Percentiles rank a stretch among this genome's conserved stretches.
Conservation (phyloP, 2,113 vertebrate genomes). For the Rhea americana region DNA sequence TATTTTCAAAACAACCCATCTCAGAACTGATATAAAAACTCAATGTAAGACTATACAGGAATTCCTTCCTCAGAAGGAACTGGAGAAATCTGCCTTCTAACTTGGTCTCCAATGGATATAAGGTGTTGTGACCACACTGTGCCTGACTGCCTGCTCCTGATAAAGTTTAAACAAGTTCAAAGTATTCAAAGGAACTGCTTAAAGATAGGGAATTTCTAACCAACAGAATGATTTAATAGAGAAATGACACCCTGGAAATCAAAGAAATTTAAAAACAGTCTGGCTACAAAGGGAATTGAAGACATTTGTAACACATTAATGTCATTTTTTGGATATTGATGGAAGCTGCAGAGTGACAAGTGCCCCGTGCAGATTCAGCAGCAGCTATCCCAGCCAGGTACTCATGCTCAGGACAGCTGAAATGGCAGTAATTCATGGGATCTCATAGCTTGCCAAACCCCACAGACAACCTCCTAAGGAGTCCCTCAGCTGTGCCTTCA, state of each 20-base stretch:
- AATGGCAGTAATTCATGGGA: fast-evolving
- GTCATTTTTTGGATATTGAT: background rate
- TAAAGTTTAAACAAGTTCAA: background rate
- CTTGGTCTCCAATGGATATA: background rate
- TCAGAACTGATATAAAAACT: background rate
- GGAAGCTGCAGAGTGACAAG: background rate
- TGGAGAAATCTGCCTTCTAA: background rate
- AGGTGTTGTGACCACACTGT: fast-evolving
- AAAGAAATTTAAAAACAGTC: background rate
- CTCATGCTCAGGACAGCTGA: background rate
- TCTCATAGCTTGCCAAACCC: background rate
- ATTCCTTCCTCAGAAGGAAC: background rate
- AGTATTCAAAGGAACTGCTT: background rate
- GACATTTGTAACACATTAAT: background rate
- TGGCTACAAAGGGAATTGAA: background rate
- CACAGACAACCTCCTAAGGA: background rate
- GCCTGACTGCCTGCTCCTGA: too few species aligned
- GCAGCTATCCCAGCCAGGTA: background rate
- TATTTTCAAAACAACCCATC: background rate
- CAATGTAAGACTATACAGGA: background rate
- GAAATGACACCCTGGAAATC: background rate
- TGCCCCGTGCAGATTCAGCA: background rate
- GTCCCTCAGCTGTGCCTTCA: background rate
- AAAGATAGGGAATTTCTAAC: background rate
- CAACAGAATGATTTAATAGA: background rate